Percentiles rank a stretch among this genome's conserved stretches.
These are phyloP conservation scores for Erebia palarica DNA, from an alignment of 2,888 invertebrate genomes.

Conservation along the genomic window DNA sequence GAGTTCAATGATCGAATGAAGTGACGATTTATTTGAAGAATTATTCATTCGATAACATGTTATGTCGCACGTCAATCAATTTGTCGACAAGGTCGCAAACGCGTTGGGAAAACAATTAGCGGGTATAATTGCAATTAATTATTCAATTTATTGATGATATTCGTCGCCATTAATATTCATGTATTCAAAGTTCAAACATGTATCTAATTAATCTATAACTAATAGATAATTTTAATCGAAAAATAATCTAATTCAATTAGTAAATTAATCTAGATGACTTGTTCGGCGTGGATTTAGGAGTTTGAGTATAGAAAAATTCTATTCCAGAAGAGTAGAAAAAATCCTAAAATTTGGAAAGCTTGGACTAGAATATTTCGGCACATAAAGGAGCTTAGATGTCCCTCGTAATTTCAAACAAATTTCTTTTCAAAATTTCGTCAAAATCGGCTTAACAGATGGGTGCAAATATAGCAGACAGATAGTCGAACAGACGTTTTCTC, in stretches of 20 bases:
- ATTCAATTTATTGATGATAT: conserved; percentile 24
- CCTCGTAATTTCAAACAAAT: too few species aligned
- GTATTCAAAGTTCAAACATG: neutral
- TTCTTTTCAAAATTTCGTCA: too few species aligned
- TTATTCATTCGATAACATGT: conserved; percentile 33
- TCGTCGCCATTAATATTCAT: neutral
- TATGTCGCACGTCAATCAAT: conserved; percentile 27
- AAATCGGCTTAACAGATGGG: too few species aligned
- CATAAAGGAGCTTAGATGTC: too few species aligned
- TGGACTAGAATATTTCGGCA: too few species aligned
- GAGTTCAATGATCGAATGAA: conserved; percentile 46
- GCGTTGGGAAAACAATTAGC: conserved; percentile 21
- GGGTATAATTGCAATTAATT: conserved; percentile 27
- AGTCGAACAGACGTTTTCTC: neutral
- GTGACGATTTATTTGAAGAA: conserved; percentile 42
- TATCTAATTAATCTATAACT: neutral
- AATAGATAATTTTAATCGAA: neutral
- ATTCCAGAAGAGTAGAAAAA: too few species aligned
- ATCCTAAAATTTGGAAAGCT: too few species aligned
- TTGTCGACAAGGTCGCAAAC: conserved; percentile 35
- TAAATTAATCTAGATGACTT: too few species aligned
- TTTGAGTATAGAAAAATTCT: too few species aligned
- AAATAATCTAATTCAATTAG: too few species aligned
- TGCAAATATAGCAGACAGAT: neutral
- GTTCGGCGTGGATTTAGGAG: too few species aligned